Conservation (phyloP, 2,888 invertebrate genomes). For the Nymphalis urticae region DNA sequence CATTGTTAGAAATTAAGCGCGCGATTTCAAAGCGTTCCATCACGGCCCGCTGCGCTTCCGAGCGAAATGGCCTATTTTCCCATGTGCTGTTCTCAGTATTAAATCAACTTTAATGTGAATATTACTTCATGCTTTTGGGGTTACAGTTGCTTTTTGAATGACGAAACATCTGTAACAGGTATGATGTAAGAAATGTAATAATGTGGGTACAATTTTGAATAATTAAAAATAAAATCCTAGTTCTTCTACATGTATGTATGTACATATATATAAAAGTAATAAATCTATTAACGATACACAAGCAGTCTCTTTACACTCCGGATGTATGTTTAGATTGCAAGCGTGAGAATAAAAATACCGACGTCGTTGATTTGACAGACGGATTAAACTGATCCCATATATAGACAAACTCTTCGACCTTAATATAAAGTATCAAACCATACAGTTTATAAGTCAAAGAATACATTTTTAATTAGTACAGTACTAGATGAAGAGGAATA, state of each 20-base stretch:
- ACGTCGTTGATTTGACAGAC: background rate
- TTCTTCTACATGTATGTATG: background rate
- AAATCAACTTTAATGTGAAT: background rate
- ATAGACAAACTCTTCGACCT: background rate
- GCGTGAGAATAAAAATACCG: conserved; percentile 13
- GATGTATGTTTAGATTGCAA: conserved; percentile 8
- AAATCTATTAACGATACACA: conserved; percentile 8
- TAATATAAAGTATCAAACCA: background rate
- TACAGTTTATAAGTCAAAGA: background rate
- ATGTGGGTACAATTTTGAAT: background rate
- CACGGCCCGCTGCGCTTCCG: conserved; percentile 11
- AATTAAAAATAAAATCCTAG: background rate
- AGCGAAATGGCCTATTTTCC: conserved; percentile 12
- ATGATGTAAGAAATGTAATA: background rate
- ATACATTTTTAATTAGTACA: background rate
- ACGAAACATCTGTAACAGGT: background rate
- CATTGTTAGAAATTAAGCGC: conserved; percentile 10
- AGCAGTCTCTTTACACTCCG: background rate
- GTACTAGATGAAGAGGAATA: background rate
- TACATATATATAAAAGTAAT: background rate
- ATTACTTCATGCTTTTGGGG: background rate
- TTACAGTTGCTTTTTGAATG: background rate
- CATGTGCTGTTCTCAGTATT: conserved; percentile 3
- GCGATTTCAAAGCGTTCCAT: conserved; percentile 8
- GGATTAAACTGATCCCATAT: background rate